phyloP scores from a whole-genome alignment of 2,797 vertebrate genomes.

The Garrulus glandarius region DNA sequence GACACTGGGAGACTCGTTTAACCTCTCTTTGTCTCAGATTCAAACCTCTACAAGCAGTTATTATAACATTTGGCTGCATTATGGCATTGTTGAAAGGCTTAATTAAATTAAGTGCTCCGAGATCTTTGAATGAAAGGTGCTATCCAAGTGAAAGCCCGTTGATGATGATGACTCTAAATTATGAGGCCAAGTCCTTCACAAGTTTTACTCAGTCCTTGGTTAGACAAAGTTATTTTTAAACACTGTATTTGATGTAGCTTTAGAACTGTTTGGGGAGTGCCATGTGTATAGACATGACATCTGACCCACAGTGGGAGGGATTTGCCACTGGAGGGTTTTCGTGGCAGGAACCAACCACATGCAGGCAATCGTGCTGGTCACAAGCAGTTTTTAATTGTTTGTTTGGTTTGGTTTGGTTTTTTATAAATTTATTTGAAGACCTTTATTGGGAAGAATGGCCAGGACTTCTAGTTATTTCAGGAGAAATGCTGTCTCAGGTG shows the following conservation, averaged over 20 bases:
- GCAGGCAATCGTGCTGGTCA: background rate
- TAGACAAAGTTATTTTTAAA: conserved; percentile 31
- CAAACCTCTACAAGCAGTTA: conserved; percentile 60
- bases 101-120: conserved; percentile 63
- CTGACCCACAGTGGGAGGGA: background rate
- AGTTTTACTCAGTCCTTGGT: conserved; percentile 7
- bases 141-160: conserved; percentile 52
- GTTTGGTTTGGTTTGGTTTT: background rate
- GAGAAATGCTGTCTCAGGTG: background rate
- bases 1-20: conserved; percentile 57
- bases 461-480: background rate
- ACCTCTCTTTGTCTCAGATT: conserved; percentile 66
- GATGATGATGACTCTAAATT: conserved; percentile 53
- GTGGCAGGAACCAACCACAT: background rate
- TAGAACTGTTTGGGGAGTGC: background rate
- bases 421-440: background rate
- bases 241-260: background rate
- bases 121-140: conserved; percentile 64
- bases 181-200: conserved; percentile 11
- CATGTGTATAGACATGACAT: background rate
- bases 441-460: background rate
- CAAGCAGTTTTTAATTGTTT: background rate
- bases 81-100: conserved; percentile 65
- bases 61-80: conserved; percentile 62
- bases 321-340: background rate